Conservation (phyloP, 2,888 invertebrate species). For the Diachrysia chrysitis region DNA sequence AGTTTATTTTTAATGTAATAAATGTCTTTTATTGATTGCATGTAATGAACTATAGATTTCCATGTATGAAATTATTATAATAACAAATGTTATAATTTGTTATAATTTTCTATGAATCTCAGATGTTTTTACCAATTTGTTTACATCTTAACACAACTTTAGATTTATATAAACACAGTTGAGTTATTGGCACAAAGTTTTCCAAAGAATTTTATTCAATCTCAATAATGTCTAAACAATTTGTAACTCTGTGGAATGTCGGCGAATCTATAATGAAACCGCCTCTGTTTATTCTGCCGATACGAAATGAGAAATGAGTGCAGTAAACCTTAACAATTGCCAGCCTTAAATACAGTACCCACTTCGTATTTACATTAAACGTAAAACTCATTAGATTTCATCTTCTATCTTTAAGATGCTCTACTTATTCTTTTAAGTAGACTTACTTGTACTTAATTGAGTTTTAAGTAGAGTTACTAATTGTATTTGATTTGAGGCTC, state of each 20-base stretch:
- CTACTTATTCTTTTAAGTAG: constrained; percentile 20
- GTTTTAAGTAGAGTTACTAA: constrained; percentile 19
- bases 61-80: no score
- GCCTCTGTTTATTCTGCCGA: constrained; percentile 83
- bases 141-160: no score
- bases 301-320: constrained; percentile 86
- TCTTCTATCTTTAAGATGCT: constrained; percentile 23
- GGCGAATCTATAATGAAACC: constrained; percentile 84
- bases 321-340: constrained; percentile 79
- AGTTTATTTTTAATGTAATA: no score
- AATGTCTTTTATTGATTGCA: no score
- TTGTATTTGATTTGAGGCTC: constrained; percentile 2
- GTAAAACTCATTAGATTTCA: constrained; percentile 51
- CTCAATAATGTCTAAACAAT: constrained; percentile 58
- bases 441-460: constrained; percentile 12
- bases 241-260: constrained; percentile 71
- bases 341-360: constrained; percentile 48
- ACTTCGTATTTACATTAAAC: constrained; percentile 53
- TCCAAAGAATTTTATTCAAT: constrained; percentile 48
- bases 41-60: no score
- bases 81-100: no score
- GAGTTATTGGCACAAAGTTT: constrained; percentile 37
- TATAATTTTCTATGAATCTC: no score
- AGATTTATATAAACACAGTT: constrained; percentile 25
- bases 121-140: no score